These are phyloP conservation scores for Pitangus sulphuratus DNA, from an alignment of 2,797 vertebrate genomes.

Conservation along the genomic window DNA sequence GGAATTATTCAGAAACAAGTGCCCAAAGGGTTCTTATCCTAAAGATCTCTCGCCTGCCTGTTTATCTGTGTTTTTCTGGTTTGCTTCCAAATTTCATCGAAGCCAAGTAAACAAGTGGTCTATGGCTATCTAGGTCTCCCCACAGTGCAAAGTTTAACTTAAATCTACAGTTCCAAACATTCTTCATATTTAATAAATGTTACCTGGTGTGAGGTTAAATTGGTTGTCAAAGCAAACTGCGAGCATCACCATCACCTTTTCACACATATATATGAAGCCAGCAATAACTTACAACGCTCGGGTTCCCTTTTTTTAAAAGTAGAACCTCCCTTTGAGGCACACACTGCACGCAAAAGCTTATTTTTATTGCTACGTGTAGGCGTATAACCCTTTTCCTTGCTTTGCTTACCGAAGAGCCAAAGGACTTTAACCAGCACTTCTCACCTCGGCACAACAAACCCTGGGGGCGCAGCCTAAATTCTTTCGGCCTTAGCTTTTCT, in stretches of 20 bases:
- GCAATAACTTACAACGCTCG: background rate
- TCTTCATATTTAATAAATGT: background rate
- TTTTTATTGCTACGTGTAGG: background rate
- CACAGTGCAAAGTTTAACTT: background rate
- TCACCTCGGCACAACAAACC: background rate
- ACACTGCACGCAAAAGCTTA: accelerated
- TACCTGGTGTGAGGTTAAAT: background rate
- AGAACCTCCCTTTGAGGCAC: background rate
- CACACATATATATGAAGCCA: accelerated
- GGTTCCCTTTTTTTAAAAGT: background rate
- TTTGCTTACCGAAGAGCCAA: background rate
- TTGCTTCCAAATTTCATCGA: background rate
- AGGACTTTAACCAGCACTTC: background rate
- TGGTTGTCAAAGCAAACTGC: accelerated
- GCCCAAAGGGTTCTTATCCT: background rate
- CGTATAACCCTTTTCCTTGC: accelerated
- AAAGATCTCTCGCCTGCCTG: background rate
- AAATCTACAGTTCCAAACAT: background rate
- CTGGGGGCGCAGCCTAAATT: background rate
- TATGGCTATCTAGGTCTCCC: background rate
- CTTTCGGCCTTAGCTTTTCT: background rate
- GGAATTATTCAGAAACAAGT: background rate
- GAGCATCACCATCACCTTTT: background rate
- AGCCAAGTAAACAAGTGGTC: background rate
- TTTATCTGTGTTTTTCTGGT: background rate